Evolutionary conservation across 2,113 vertebrate genomes (phyloP), one percentile per base, ranked within the genome.

Genomic region (Tragelaphus imberbis): DNA sequence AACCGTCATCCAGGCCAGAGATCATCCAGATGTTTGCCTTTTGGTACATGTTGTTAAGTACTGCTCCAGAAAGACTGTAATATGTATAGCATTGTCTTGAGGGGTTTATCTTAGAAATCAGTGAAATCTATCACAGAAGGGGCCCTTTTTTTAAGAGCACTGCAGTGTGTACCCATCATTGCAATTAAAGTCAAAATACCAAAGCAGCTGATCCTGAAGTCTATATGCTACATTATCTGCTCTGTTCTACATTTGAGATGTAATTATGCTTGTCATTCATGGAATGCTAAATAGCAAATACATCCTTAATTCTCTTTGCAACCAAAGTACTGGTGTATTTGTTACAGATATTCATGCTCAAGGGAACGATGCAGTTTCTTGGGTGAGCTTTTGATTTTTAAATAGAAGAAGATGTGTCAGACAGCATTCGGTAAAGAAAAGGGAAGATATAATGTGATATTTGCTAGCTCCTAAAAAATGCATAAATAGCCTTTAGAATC

Each of bases 261-360:
- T 3, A 88, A 86, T n/a, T 93, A 97, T 97, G 58, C 16, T 97
- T 98, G 82, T 98, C 96, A 98, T 61, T 98, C 97, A 97, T 84
- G 81, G 98, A 98, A 98, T 98, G 86, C 88, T 98, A 98, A 98
- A 96, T 30, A 94, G 0, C 97, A 97, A 98, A 98, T 97, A 88
- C 92, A 95, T 96, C 97, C 98, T 98, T 98, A 98, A 97, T 98
- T 98, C 98, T 97, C 97, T 98, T 97, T 97, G 88, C 97, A 98
- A 96, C 97, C 97, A 98, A 98, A 97, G 95, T 77, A 98, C 95
- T 96, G 94, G 93, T 97, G 53, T 98, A 97, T 98, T 98, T 99
- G 94, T 97, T 98, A 95, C 68, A 97, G 92, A 98, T 98, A 98
- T 98, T 96, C 87, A 33, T 90, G 93, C 97, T 97, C 97, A 96